Evolutionary conservation across 2,797 vertebrate species (phyloP), one percentile per base, ranked within the genome.

Genomic region (Clangula hyemalis): DNA sequence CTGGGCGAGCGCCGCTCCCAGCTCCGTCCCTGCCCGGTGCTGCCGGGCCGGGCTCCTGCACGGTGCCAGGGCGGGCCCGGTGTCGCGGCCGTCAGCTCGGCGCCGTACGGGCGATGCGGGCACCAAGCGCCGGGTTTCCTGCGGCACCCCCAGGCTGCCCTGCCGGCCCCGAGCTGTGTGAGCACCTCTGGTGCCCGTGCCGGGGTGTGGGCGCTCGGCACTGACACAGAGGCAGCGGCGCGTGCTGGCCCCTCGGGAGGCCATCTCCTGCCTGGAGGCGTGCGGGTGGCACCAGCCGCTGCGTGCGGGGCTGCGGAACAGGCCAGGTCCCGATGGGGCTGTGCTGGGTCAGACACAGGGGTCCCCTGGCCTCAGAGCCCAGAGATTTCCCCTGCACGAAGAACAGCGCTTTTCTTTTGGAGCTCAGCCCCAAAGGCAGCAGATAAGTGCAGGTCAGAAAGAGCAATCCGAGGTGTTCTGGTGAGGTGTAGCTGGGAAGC

Each of bases 241-340:
- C 6, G 10, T 11, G n/a, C 49, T 79, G 80, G 36, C 62, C 20
- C 34, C 73, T 83, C 2, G 1, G 66, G n/a, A 72, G n/a, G 38
- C 10, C 61, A 54, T n/a, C 56, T 58, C 5, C 28, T 72, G 34
- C 2, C 2, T 30, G 61, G 20, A 70, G 43, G 17, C 25, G 11
- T 1, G 17, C 4, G 64, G 24, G 30, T 6, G 11, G 60, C 83
- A 79, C 57, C 39, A 19, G 4, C 27, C 27, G 3, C 19, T 49
- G 74, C 12, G 65, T 41, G 61, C 19, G 39, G 61, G 71, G 21
- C 17, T 56, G 51, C 54, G 65, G n/a, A 62, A 62, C 54, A 45
- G 58, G 27, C 58, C 62, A 36, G 70, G 51, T 86, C 74, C 43
- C 43, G 0, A 0, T 30, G 68, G 66, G 51, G 0, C 0, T 60